Conservation (phyloP, 1,140 invertebrate species). For the Battus philenor region DNA sequence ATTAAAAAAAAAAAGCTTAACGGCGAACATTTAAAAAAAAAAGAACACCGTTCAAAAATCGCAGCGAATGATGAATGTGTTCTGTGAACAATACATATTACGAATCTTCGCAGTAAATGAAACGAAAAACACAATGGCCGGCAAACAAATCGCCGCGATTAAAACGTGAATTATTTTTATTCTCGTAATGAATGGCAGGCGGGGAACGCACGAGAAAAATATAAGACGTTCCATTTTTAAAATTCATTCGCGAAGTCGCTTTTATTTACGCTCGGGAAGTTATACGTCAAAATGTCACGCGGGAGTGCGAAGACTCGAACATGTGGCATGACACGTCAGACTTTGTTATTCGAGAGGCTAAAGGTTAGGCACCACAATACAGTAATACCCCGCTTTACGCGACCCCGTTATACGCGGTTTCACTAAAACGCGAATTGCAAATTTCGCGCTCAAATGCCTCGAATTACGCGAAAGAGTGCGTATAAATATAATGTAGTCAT, state of each 20-base stretch:
- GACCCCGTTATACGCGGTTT: too few relatives aligned
- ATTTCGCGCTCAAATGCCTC: too few relatives aligned
- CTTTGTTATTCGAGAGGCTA: too few relatives aligned
- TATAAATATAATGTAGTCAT: too few relatives aligned
- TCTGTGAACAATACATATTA: constrained; percentile 3
- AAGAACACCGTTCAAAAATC: background rate
- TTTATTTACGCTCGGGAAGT: constrained; percentile 1
- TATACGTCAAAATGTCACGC: constrained; percentile 9
- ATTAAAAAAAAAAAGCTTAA: background rate
- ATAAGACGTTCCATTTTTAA: background rate
- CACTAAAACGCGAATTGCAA: too few relatives aligned
- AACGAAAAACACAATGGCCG: background rate
- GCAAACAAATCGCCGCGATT: constrained; percentile 7
- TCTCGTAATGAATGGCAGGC: too few relatives aligned
- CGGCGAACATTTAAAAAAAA: background rate
- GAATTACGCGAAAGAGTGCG: too few relatives aligned
- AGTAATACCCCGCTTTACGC: too few relatives aligned
- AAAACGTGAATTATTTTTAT: too few relatives aligned
- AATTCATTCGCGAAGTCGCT: constrained; percentile 5
- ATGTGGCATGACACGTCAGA: too few relatives aligned
- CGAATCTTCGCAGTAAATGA: background rate
- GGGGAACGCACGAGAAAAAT: too few relatives aligned
- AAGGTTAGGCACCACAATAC: too few relatives aligned
- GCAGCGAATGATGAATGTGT: background rate
- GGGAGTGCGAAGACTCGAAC: background rate